Percentiles rank a stretch among this genome's conserved stretches.
Conservation (phyloP, 2,888 invertebrate species). For the Apamea sordens region DNA sequence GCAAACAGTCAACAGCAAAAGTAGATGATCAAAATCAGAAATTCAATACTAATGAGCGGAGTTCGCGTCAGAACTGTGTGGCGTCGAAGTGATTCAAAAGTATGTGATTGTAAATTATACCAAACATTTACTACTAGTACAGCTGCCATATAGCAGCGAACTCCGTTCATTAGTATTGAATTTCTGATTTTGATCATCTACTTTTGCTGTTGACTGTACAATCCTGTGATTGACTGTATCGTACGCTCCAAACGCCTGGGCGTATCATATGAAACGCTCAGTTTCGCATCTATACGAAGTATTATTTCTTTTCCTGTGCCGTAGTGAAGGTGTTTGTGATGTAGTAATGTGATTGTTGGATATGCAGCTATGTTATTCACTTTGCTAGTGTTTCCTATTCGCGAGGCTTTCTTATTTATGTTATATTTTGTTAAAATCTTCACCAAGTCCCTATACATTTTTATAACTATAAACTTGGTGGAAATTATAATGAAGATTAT, state of each 20-base stretch:
- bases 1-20: too few species aligned
- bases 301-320: background rate
- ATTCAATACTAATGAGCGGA: too few species aligned
- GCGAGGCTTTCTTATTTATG: background rate
- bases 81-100: too few species aligned
- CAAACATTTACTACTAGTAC: too few species aligned
- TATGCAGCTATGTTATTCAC: slow-evolving; percentile 3
- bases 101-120: too few species aligned
- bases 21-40: too few species aligned
- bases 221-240: background rate
- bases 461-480: slow-evolving; percentile 4
- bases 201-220: too few species aligned
- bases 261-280: background rate
- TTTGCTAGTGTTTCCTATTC: background rate
- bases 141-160: too few species aligned
- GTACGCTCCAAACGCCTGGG: background rate
- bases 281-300: background rate
- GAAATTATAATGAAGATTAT: slow-evolving; percentile 2
- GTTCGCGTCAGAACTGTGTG: too few species aligned
- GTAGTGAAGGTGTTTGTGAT: slow-evolving; percentile 3
- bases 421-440: background rate
- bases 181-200: too few species aligned
- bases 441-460: background rate
- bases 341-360: slow-evolving; percentile 6
- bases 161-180: too few species aligned